Base-by-base conservation (phyloP, 2,797 vertebrate genomes). In the Serranus cabrilla region DNA sequence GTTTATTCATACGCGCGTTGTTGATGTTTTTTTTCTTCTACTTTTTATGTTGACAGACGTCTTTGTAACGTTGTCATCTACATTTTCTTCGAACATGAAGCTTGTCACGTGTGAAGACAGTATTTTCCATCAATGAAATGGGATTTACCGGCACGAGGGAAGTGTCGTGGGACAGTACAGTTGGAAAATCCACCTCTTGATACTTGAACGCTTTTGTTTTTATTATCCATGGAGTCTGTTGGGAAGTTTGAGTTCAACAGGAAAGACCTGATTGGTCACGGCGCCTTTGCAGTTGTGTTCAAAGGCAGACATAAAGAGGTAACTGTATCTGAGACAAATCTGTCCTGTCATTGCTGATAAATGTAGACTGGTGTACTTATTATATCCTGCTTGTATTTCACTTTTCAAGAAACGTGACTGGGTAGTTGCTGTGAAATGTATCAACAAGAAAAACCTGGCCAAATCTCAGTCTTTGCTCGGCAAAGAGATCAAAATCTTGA, bases 401-500 rank as follows among this genome's bases (percentile, higher is more conserved):
- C 13, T 23, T 59, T 55, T 34, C 16, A 65, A 99, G 98, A 99
- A 96, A 93, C 97, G 95, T 55, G 95, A 97, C 74, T 92, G 95
- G 91, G 97, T 98, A 90, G 98, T 99, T 76, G 98, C 98, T 2
- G 96, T 99, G 70, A 99, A 99, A 87, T 99, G 97, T 78, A 99
- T 99, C 76, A 99, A 97, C 91, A 99, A 98, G 96, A 99, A 97
- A 85, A 99, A 98, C 81, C 78, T 99, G 78, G 96, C 97, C 80
- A 99, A 99, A 85, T 98, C 98, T 5, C 97, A 99, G 82, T 95
- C 96, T n/a, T 92, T 99, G 42, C 92, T 99, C 65, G 97, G 96
- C 47, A 99, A 99, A 92, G 98, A 99, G 87, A 99, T 99, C 52
- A 98, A 97, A 89, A 99, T 99, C 83, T 91, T 99, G 51, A 99